A percentile compares a stretch with the other conserved stretches of the same genome.
Conservation (phyloP, 2,113 vertebrate genomes). For the Sceloporus tristichus region DNA sequence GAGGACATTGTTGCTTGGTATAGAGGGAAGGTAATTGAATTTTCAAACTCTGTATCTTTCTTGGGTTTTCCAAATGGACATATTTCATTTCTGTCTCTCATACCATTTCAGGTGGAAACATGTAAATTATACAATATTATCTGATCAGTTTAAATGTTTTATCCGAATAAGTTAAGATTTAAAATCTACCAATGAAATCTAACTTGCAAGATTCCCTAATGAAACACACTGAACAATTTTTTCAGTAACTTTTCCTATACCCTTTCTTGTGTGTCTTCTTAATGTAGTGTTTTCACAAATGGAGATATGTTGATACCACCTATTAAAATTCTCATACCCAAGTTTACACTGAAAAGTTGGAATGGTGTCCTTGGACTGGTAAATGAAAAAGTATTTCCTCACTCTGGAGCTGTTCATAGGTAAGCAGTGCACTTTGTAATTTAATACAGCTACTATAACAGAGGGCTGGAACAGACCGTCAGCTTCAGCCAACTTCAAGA, state of each 20-base stretch:
- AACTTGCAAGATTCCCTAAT: constrained; percentile 5
- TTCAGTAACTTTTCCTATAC: constrained; percentile 13
- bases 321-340: constrained; percentile 77
- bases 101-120: not conserved
- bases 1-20: constrained; percentile 22
- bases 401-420: constrained; percentile 77
- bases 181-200: constrained; percentile 8
- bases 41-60: constrained; percentile 39
- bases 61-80: constrained; percentile 5
- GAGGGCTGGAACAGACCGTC: rapidly evolving
- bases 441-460: constrained; percentile 12
- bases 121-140: not conserved
- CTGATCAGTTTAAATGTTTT: constrained; percentile 2
- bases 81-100: constrained; percentile 22
- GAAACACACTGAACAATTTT: not conserved
- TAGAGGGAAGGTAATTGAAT: constrained; percentile 27
- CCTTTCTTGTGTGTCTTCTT: constrained; percentile 42
- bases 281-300: constrained; percentile 80
- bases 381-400: constrained; percentile 77
- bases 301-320: constrained; percentile 74
- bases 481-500: too few species aligned
- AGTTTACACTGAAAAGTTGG: constrained; percentile 78
- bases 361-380: constrained; percentile 75
- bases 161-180: not conserved
- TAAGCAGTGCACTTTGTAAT: constrained; percentile 48